Percentiles rank a stretch among this genome's conserved stretches.
phyloP scores from a whole-genome alignment of 53 echinoderm and acorn worm genomes.

The Paelopatides confundens region DNA sequence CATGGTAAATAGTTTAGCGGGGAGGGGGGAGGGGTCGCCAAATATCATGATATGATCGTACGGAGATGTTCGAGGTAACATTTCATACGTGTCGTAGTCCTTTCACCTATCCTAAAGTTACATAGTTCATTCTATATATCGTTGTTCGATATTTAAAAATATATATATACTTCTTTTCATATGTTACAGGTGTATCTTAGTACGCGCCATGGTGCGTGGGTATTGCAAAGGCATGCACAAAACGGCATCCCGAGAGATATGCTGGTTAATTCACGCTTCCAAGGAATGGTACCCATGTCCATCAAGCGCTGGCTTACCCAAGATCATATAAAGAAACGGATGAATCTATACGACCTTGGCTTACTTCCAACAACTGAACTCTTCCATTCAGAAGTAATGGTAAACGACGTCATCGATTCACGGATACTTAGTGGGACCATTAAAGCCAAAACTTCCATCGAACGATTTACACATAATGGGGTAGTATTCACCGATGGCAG shows the following conservation, averaged over 20 bases:
- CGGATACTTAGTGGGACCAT: conserved; percentile 83
- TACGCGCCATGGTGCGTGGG: conserved; percentile 86
- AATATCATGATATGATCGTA: too few species aligned
- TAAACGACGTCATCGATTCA: conserved; percentile 80
- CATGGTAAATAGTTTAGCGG: too few species aligned
- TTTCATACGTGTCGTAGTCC: too few species aligned
- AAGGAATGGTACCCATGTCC: conserved; percentile 61
- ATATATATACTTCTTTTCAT: too few species aligned
- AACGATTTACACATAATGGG: conserved; percentile 75
- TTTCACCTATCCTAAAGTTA: too few species aligned
- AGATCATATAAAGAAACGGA: conserved; percentile 26
- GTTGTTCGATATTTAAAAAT: too few species aligned
- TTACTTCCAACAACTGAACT: conserved; percentile 63
- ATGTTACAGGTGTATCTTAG: conserved; percentile 73
- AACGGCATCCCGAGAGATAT: conserved; percentile 77
- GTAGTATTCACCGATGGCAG: conserved; percentile 86
- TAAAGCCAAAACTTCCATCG: conserved; percentile 75
- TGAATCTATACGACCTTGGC: conserved; percentile 77
- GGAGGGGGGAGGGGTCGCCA: too few species aligned
- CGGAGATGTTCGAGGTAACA: too few species aligned
- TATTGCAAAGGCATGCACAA: conserved; percentile 73
- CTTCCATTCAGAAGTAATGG: conserved; percentile 80
- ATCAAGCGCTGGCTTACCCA: conserved; percentile 53
- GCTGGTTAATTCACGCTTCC: conserved; percentile 66
- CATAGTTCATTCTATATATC: too few species aligned